These are phyloP conservation scores for Anastatus disparis DNA, from an alignment of 1,140 invertebrate genomes.

Conservation along the genomic window DNA sequence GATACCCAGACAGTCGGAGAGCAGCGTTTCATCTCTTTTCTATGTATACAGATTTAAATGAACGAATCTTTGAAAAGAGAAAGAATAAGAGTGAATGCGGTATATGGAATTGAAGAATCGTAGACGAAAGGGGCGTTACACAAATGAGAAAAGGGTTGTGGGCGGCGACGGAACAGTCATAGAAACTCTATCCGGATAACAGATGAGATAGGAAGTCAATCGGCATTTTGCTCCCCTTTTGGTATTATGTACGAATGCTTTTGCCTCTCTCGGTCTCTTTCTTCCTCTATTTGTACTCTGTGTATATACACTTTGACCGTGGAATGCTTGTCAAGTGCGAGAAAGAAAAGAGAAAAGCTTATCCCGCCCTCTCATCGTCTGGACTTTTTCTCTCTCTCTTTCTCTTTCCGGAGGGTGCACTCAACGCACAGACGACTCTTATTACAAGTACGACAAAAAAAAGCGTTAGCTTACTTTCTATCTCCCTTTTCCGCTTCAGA, in stretches of 20 bases:
- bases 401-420: not conserved
- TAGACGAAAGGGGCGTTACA: conserved; percentile 43
- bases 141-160: conserved; percentile 61
- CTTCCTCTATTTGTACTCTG: not conserved
- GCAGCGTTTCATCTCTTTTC: no score
- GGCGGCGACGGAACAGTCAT: conserved; percentile 64
- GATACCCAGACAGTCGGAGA: not conserved
- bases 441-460: no score
- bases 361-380: not conserved
- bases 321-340: not conserved
- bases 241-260: conserved; percentile 49
- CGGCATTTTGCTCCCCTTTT: conserved; percentile 57
- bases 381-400: not conserved
- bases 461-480: no score
- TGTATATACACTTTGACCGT: not conserved
- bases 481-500: no score
- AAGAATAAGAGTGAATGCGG: no score
- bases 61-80: not conserved
- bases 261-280: not conserved
- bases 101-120: conserved; percentile 40
- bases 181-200: conserved; percentile 63
- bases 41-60: no score
- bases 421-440: no score
- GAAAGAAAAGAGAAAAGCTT: not conserved
- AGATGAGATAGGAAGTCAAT: conserved; percentile 59